phyloP scores from a whole-genome alignment of 2,113 vertebrate species.

The Dasypus novemcinctus region DNA sequence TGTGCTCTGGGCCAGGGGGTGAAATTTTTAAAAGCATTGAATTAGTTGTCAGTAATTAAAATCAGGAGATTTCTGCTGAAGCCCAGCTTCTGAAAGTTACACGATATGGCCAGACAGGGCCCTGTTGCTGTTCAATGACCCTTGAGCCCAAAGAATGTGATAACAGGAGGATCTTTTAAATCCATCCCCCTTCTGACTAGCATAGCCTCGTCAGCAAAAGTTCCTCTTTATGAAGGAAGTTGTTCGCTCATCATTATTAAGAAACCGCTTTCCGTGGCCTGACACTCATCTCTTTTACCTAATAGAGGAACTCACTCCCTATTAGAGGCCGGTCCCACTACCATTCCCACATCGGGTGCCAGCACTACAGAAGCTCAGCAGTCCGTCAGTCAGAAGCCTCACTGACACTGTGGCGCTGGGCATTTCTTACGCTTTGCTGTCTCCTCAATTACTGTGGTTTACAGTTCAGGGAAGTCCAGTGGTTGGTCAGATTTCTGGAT shows the following conservation, averaged over 20 bases:
- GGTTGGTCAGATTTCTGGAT: background rate
- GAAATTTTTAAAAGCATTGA: background rate
- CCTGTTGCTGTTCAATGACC: background rate
- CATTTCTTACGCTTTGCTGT: background rate
- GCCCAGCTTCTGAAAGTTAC: background rate
- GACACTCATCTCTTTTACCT: background rate
- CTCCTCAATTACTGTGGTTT: background rate
- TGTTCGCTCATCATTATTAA: background rate
- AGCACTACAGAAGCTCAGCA: background rate
- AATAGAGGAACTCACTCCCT: background rate
- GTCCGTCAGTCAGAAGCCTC: background rate
- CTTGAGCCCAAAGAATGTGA: background rate
- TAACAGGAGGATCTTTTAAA: background rate
- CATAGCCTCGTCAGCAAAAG: background rate
- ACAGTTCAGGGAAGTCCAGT: background rate
- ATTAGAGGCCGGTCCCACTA: background rate
- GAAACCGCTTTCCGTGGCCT: background rate
- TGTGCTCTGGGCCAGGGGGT: accelerated
- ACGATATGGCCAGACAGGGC: background rate
- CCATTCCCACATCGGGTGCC: background rate
- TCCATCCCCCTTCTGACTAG: accelerated
- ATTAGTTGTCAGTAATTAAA: background rate
- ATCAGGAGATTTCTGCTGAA: background rate
- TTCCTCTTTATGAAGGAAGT: background rate
- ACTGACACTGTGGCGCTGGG: background rate